These are phyloP conservation scores for Andricus quercusramuli DNA, from an alignment of 2,888 invertebrate species.

Conservation along the genomic window DNA sequence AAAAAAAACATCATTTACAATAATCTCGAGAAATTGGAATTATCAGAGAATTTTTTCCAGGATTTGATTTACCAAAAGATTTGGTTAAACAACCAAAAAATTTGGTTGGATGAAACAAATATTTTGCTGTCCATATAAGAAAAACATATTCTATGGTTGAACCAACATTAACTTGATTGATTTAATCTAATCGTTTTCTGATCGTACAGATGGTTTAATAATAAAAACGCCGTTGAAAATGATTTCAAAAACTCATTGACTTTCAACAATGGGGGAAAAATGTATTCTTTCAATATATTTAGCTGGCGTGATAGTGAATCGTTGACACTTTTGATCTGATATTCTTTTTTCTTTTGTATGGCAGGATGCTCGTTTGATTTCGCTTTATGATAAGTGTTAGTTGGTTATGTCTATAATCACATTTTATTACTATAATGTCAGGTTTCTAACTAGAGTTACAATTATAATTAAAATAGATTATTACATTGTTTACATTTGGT, in stretches of 20 bases:
- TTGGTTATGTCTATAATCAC: not conserved
- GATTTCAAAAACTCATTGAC: not conserved
- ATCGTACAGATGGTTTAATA: not conserved
- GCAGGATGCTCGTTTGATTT: constrained; percentile 1
- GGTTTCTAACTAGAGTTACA: not conserved
- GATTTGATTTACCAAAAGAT: too few species aligned
- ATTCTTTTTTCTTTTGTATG: not conserved
- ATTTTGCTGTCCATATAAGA: too few species aligned
- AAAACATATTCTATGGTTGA: too few species aligned
- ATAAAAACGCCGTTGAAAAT: not conserved
- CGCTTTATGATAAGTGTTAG: not conserved
- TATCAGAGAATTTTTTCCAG: too few species aligned
- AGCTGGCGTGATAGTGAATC: not conserved
- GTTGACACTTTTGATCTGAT: not conserved
- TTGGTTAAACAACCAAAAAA: too few species aligned
- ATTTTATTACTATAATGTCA: not conserved
- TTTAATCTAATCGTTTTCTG: too few species aligned
- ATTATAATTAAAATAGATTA: constrained; percentile 2
- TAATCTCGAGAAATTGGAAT: too few species aligned
- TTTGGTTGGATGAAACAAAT: too few species aligned
- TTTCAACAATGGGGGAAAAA: too few species aligned
- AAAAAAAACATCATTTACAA: too few species aligned
- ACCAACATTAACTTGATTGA: too few species aligned
- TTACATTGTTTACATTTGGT: constrained; percentile 11
- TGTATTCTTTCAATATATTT: too few species aligned